Evolutionary conservation across 2,888 invertebrate genomes (phyloP).

Genomic region (Venusia cambrica): DNA sequence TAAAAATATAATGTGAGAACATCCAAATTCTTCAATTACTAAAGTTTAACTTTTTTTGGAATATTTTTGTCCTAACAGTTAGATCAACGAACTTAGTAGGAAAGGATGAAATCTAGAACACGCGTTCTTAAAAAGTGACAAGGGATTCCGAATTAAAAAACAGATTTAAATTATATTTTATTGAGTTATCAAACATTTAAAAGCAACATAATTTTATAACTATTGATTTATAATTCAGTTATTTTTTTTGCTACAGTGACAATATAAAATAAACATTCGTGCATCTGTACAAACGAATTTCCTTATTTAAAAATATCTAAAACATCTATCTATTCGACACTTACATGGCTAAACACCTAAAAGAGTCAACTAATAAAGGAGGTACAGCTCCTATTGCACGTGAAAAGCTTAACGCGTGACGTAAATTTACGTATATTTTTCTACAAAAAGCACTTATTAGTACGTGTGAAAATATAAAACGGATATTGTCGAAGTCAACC

Average conservation of each 20-base stretch:
- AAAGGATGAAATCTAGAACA: too few species aligned
- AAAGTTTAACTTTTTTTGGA: too few species aligned
- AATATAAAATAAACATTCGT: slow-evolving; percentile 57
- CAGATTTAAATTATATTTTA: slow-evolving; percentile 61
- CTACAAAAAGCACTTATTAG: slow-evolving; percentile 38
- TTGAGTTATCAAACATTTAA: slow-evolving; percentile 61
- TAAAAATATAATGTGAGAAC: not conserved
- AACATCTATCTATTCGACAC: slow-evolving; percentile 38
- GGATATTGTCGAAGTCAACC: slow-evolving; percentile 75
- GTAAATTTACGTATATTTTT: slow-evolving; percentile 20
- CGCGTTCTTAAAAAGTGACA: too few species aligned
- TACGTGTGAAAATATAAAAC: slow-evolving; percentile 45
- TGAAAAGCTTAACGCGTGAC: slow-evolving; percentile 17
- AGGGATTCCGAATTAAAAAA: slow-evolving; percentile 44
- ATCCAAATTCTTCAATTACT: slow-evolving; percentile 19
- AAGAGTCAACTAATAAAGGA: slow-evolving; percentile 14
- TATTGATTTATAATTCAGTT: slow-evolving; percentile 56
- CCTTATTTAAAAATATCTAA: slow-evolving; percentile 40
- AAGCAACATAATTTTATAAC: slow-evolving; percentile 61
- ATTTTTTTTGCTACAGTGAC: slow-evolving; percentile 51
- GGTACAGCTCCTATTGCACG: slow-evolving; percentile 8
- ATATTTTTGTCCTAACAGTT: too few species aligned
- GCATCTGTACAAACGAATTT: slow-evolving; percentile 70
- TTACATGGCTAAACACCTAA: slow-evolving; percentile 23
- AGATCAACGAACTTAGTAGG: too few species aligned